Evolutionary conservation across 1,140 invertebrate species (phyloP), one percentile per base, ranked within the genome.

Genomic region (Thalassaphorura encarpata): DNA sequence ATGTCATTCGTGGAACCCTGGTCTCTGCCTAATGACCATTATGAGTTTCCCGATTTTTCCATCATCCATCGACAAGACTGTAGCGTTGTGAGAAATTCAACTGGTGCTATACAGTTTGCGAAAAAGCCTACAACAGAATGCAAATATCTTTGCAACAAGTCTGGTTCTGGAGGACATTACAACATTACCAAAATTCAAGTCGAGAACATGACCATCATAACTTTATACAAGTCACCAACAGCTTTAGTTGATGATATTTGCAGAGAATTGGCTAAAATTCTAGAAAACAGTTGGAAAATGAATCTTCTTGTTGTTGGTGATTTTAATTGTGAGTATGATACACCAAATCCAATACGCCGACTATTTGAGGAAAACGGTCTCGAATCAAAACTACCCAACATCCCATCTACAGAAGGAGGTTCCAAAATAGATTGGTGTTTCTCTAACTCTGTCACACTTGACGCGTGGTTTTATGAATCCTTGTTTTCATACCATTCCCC

Each of bases 211-310:
- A 54, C 26, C 16, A 21, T 59, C 1, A 28, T 59, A 11, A 18
- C 50, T n/a, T 19, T 31, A 13, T 59, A 59, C 27, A 52, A 47
- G n/a, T 52, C 49, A 3, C 57, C 57, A n/a, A 43, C 49, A 15
- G 51, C 36, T 42, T 21, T 42, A 5, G 8, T 15, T n/a, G n/a
- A n/a, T 0, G n/a, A 5, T 1, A 54, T 54, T 18, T 2, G 49
- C 23, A 26, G 23, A 15, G 11, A 39, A 18, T 13, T 59, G n/a
- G 1, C 23, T 4, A 16, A 54, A 31, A 11, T 31, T 27, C 18
- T 59, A 18, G 1, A 15, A 15, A n/a, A 26, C n/a, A 11, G 33
- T 8, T 11, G n/a, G n/a, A n/a, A 8, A 8, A n/a, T 36, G 8
- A 8, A 8, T 36, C n/a, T 8, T n/a, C 8, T 36, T 36, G 8